phyloP scores from a whole-genome alignment of 1,140 invertebrate genomes.

The Sycophila sp. region DNA sequence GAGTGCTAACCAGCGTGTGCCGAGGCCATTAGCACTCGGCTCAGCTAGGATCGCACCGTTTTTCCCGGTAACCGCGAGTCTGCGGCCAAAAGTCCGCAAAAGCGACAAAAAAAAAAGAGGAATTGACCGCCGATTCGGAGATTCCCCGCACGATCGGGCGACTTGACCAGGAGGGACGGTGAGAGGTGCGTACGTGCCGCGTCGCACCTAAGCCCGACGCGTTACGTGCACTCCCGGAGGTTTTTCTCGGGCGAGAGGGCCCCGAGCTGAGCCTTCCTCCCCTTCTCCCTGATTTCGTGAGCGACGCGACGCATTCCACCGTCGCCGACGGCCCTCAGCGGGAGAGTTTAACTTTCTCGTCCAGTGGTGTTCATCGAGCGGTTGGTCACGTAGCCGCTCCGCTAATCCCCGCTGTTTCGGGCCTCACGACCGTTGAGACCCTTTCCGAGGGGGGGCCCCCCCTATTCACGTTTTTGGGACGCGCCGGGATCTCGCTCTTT shows the following conservation, averaged over 20 bases:
- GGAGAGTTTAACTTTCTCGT: constrained; percentile 23
- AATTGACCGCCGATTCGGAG: too few species aligned
- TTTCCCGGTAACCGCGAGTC: too few species aligned
- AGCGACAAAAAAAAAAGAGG: too few species aligned
- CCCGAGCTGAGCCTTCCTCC: background rate
- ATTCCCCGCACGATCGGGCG: background rate
- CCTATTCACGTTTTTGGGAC: too few species aligned
- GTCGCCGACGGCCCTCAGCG: background rate
- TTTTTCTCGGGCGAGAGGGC: background rate
- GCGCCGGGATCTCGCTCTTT: too few species aligned
- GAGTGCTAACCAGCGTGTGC: too few species aligned
- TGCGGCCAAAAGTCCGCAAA: too few species aligned
- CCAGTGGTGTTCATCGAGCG: constrained; percentile 25
- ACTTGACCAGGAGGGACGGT: background rate
- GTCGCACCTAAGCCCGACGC: background rate
- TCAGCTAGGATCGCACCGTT: too few species aligned
- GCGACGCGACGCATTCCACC: constrained; percentile 5
- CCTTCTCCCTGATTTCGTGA: background rate
- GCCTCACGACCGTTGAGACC: background rate
- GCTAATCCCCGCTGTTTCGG: background rate
- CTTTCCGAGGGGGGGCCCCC: too few species aligned
- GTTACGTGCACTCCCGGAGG: background rate
- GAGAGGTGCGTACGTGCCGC: background rate
- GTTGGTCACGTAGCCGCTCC: constrained; percentile 19
- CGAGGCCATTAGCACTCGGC: too few species aligned